Conservation (phyloP, 1,140 invertebrate genomes). For the Ruditapes philippinarum region DNA sequence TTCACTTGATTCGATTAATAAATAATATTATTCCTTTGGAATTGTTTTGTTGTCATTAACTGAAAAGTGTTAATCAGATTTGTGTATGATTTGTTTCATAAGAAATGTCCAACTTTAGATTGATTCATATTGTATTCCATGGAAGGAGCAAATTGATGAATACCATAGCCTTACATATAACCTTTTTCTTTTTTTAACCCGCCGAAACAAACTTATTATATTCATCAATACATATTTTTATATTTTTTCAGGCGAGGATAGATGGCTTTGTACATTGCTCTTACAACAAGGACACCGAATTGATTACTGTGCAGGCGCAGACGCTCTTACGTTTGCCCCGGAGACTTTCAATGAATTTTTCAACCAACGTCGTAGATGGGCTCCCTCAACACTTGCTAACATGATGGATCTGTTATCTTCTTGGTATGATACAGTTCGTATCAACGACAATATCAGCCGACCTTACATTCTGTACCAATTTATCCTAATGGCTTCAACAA, state of each 20-base stretch:
- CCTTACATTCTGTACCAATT: constrained; percentile 88
- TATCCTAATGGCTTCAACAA: constrained; percentile 95
- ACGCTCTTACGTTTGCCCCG: constrained; percentile 90
- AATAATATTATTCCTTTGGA: too few species aligned
- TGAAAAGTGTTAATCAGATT: too few species aligned
- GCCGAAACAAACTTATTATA: too few species aligned
- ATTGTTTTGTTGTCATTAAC: too few species aligned
- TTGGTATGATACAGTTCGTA: constrained; percentile 88
- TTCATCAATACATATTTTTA: background rate
- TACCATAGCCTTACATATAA: too few species aligned
- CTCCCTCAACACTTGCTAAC: constrained; percentile 91
- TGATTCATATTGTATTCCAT: too few species aligned
- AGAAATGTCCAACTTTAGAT: too few species aligned
- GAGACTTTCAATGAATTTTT: constrained; percentile 88
- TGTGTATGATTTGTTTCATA: too few species aligned
- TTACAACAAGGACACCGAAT: constrained; percentile 90
- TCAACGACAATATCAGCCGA: constrained; percentile 90
- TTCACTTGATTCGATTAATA: too few species aligned
- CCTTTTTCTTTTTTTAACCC: too few species aligned
- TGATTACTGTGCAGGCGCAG: constrained; percentile 90
- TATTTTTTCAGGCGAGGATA: constrained; percentile 88
- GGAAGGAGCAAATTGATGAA: too few species aligned
- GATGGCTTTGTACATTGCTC: constrained; percentile 90
- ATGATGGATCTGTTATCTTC: constrained; percentile 89
- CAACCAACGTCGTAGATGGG: constrained; percentile 89